Conservation (phyloP, 2,113 vertebrate genomes). For the Lepidothrix coronata region DNA sequence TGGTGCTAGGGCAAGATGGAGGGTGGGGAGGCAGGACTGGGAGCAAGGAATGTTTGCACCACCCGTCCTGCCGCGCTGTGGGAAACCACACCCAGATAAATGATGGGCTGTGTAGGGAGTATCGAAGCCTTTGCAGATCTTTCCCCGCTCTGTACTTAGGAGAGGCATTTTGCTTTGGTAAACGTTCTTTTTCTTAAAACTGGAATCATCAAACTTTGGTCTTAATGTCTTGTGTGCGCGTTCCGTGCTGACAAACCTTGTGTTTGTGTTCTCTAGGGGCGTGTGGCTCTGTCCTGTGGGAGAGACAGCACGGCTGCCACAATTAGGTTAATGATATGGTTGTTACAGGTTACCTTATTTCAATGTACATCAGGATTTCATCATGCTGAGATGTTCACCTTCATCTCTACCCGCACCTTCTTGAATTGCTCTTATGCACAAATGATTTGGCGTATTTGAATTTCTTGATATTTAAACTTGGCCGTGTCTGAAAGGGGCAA, state of each 20-base stretch:
- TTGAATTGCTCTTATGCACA: neutral
- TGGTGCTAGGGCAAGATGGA: neutral
- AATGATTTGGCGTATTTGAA: neutral
- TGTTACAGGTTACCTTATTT: neutral
- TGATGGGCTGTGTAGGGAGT: neutral
- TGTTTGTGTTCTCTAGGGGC: neutral
- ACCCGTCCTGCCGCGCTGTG: neutral
- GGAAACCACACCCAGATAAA: neutral
- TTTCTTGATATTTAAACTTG: neutral
- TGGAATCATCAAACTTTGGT: neutral
- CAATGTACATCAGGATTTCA: neutral
- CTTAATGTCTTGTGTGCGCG: neutral
- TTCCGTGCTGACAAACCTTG: neutral
- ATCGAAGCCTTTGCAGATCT: neutral
- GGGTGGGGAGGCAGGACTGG: neutral
- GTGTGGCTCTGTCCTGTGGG: neutral
- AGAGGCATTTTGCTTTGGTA: neutral
- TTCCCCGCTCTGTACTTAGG: neutral
- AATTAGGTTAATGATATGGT: neutral
- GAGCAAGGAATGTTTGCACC: neutral
- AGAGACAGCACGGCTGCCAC: neutral
- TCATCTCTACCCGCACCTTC: neutral
- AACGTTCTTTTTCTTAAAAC: neutral
- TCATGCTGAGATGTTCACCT: neutral
- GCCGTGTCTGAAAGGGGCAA: rapidly evolving